Conservation (phyloP, 92 coral and sea anemone species). For the Metridium senile region DNA sequence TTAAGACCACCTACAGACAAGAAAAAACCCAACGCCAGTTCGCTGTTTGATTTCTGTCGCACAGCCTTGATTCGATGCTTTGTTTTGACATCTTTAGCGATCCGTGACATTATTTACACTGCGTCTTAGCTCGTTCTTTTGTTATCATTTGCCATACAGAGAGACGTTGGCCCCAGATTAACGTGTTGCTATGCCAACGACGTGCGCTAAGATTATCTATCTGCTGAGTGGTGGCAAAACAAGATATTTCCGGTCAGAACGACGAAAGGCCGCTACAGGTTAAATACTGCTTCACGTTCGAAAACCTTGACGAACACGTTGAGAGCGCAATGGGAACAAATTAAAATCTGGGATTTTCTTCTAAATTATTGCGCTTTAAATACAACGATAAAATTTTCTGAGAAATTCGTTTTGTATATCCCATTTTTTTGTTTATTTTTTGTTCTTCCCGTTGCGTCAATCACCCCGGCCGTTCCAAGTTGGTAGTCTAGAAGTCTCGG, state of each 20-base stretch:
- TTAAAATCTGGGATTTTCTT: not conserved
- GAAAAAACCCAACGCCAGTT: constrained; percentile 31
- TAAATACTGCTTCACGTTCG: constrained; percentile 21
- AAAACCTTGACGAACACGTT: not conserved
- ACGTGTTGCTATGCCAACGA: constrained; percentile 33
- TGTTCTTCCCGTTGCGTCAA: no score
- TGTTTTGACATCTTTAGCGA: constrained; percentile 84
- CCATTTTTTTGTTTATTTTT: no score
- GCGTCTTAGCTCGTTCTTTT: constrained; percentile 25
- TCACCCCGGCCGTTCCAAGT: no score
- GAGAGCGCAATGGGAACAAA: not conserved
- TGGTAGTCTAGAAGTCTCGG: no score
- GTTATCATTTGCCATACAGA: constrained; percentile 38
- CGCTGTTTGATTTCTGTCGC: constrained; percentile 42
- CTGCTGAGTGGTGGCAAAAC: constrained; percentile 36
- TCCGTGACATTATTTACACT: constrained; percentile 88
- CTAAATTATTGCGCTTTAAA: not conserved
- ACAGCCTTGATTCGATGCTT: constrained; percentile 49
- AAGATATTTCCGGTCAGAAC: constrained; percentile 35
- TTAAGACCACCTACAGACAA: constrained; percentile 27
- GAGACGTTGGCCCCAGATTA: constrained; percentile 41
- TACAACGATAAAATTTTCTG: not conserved
- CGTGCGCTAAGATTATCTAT: constrained; percentile 9
- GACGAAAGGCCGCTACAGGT: constrained; percentile 25
- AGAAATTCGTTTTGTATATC: no score